These are phyloP conservation scores for Brachyptera putata DNA, from an alignment of 2,888 invertebrate genomes.

Conservation along the genomic window DNA sequence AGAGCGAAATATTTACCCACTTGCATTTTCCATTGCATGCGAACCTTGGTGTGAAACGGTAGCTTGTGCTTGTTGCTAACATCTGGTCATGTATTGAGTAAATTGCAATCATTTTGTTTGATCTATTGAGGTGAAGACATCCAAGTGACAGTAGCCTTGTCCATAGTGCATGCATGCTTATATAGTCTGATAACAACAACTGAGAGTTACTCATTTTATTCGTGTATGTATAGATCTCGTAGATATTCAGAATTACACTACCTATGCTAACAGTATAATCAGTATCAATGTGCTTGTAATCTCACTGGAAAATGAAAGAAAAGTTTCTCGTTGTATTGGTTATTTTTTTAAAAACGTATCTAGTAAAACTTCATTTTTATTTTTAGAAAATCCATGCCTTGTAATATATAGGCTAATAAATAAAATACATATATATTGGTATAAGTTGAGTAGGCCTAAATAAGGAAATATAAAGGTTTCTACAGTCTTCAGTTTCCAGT, in stretches of 20 bases:
- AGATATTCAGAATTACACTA: conserved; percentile 33
- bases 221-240: conserved; percentile 33
- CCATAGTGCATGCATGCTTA: conserved; percentile 32
- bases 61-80: conserved; percentile 32
- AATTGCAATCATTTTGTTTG: too few relatives aligned
- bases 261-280: conserved; percentile 33
- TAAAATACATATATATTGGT: too few relatives aligned
- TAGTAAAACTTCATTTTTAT: not conserved
- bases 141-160: too few relatives aligned
- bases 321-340: too few relatives aligned
- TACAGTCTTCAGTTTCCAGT: conserved; percentile 30
- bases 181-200: conserved; percentile 14
- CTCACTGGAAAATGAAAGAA: conserved; percentile 33
- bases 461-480: not conserved
- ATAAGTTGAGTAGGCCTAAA: too few relatives aligned
- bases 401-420: too few relatives aligned
- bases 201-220: not conserved
- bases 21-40: conserved; percentile 35
- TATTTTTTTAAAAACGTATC: not conserved
- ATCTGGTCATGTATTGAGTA: conserved; percentile 30
- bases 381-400: not conserved
- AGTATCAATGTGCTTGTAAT: conserved; percentile 34
- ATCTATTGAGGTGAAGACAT: not conserved
- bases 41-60: conserved; percentile 30
- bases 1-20: conserved; percentile 32